Percentiles rank a stretch among this genome's conserved stretches.
Evolutionary conservation across 1,140 invertebrate species (phyloP).

Genomic region (Ctenoplectra terminalis): DNA sequence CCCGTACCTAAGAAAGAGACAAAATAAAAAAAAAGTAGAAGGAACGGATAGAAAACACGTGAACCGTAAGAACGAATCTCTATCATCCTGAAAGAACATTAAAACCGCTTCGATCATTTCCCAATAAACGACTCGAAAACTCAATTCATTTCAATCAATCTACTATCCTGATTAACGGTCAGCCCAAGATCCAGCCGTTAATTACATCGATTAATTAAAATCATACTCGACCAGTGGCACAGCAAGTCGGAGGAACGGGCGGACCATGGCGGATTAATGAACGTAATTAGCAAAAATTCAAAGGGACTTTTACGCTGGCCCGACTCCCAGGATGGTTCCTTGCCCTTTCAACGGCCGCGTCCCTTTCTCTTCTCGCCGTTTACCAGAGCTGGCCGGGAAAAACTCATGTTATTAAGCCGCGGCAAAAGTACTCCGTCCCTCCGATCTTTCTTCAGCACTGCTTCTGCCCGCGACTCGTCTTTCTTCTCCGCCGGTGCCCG

Average conservation of each 20-base stretch:
- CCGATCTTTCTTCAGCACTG: conserved; percentile 40
- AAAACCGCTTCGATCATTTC: background rate
- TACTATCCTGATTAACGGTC: background rate
- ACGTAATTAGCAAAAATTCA: conserved; percentile 46
- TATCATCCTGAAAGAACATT: too few relatives aligned
- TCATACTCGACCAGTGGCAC: background rate
- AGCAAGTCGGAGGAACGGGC: background rate
- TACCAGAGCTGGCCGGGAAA: conserved; percentile 63
- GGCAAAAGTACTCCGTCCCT: conserved; percentile 64
- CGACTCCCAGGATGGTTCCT: conserved; percentile 20
- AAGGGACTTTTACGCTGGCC: background rate
- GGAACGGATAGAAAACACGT: too few relatives aligned
- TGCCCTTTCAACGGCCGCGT: conserved; percentile 20
- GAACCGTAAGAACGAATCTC: too few relatives aligned
- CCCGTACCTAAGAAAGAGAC: too few relatives aligned
- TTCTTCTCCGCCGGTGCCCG: conserved; percentile 48
- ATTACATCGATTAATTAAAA: conserved; percentile 19
- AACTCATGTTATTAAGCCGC: conserved; percentile 75
- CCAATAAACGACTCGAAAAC: background rate
- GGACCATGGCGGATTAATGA: conserved; percentile 9
- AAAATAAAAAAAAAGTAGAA: too few relatives aligned
- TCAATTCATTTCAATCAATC: too few relatives aligned
- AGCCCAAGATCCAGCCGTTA: background rate
- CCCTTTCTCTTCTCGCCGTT: conserved; percentile 36
- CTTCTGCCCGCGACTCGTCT: conserved; percentile 23